These are phyloP conservation scores for Helleia helle DNA, from an alignment of 2,888 invertebrate genomes.

Conservation along the genomic window DNA sequence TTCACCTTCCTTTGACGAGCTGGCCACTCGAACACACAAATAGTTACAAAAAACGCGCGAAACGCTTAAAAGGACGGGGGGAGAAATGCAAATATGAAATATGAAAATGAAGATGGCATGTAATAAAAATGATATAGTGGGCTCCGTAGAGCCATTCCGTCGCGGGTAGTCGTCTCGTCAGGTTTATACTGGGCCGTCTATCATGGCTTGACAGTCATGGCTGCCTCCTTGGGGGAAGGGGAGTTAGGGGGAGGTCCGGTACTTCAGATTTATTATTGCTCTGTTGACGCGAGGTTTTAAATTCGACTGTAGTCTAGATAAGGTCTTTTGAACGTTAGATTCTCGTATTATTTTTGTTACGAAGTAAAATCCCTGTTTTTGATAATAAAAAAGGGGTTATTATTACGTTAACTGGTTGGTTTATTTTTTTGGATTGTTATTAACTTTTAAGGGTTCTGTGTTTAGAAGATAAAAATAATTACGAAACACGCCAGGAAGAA, in stretches of 20 bases:
- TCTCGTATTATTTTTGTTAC: not conserved
- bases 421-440: no score
- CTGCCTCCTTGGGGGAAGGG: slow-evolving; percentile 46
- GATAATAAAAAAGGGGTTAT: no score
- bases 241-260: slow-evolving; percentile 27
- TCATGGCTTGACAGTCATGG: slow-evolving; percentile 79
- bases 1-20: slow-evolving; percentile 10
- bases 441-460: no score
- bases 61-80: slow-evolving; percentile 53
- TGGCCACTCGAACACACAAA: slow-evolving; percentile 14
- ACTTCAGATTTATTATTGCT: slow-evolving; percentile 60
- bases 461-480: no score
- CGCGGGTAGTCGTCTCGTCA: slow-evolving; percentile 80
- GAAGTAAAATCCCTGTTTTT: no score
- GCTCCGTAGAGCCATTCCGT: slow-evolving; percentile 84
- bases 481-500: no score
- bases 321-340: not conserved
- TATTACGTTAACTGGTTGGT: not conserved
- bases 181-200: slow-evolving; percentile 83
- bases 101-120: slow-evolving; percentile 81
- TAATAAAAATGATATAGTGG: slow-evolving; percentile 87
- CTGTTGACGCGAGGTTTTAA: slow-evolving; percentile 55
- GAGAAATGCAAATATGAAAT: slow-evolving; percentile 75
- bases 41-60: slow-evolving; percentile 67
- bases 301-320: slow-evolving; percentile 19